Evolutionary conservation across 2,797 vertebrate species (phyloP).

Genomic region (Cynopterus sphinx): DNA sequence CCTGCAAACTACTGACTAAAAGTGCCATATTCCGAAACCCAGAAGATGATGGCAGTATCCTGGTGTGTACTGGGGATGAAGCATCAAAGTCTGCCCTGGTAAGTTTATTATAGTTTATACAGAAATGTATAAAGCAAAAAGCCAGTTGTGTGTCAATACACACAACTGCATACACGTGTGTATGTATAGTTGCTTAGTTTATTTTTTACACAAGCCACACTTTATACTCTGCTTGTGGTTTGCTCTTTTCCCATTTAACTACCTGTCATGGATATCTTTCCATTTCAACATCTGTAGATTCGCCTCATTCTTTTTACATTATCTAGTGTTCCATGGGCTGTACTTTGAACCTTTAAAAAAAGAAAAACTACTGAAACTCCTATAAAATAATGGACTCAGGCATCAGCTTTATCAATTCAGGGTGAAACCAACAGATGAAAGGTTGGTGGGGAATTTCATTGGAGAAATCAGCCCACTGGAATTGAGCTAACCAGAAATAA

Average conservation of each 20-base stretch:
- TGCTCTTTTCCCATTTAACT: neutral
- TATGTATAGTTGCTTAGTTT: neutral
- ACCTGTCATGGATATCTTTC: neutral
- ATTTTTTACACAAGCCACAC: neutral
- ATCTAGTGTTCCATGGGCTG: neutral
- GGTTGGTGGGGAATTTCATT: neutral
- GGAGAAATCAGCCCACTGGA: neutral
- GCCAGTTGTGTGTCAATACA: neutral
- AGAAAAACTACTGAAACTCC: neutral
- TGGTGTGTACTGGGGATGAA: constrained; percentile 97
- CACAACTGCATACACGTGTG: neutral
- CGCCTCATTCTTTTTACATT: neutral
- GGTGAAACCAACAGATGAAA: neutral
- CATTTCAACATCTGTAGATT: neutral
- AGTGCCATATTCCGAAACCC: constrained; percentile 94
- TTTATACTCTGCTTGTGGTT: neutral
- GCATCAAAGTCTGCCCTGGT: constrained; percentile 95
- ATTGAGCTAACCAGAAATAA: neutral
- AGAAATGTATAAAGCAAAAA: neutral
- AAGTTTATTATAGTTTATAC: constrained; percentile 23
- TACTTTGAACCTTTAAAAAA: neutral
- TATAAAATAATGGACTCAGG: neutral
- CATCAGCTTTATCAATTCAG: neutral
- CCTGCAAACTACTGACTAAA: constrained; percentile 96
- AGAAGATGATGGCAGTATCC: constrained; percentile 83